Evolutionary conservation across 2,888 invertebrate genomes (phyloP).

Genomic region (Pandemis heparana): DNA sequence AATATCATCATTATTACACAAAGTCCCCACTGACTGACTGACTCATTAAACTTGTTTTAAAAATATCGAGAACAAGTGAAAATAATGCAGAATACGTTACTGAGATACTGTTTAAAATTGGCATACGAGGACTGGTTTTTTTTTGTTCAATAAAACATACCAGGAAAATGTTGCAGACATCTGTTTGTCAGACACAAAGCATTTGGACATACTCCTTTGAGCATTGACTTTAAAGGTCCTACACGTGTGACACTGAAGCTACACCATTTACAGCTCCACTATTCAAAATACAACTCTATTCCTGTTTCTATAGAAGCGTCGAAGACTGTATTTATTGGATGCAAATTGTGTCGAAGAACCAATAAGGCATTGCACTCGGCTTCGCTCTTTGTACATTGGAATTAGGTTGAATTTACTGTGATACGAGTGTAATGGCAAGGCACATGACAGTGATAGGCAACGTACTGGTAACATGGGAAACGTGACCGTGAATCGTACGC

Average conservation of each 20-base stretch:
- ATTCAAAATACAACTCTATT: conserved; percentile 12
- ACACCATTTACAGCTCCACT: background rate
- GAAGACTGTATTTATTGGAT: conserved; percentile 5
- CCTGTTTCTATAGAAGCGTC: background rate
- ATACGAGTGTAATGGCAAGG: background rate
- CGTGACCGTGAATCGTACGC: conserved; percentile 25
- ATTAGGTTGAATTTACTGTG: background rate
- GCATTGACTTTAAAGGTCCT: conserved; percentile 29
- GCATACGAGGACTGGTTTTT: background rate
- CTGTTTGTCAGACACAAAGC: conserved; percentile 8
- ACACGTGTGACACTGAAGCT: conserved; percentile 24
- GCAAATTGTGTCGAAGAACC: background rate
- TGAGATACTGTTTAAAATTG: no score
- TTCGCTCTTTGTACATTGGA: background rate
- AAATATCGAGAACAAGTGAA: no score
- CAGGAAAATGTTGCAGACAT: conserved; percentile 24
- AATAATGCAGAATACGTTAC: no score
- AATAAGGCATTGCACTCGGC: background rate
- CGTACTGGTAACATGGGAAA: conserved; percentile 24
- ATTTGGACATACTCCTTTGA: conserved; percentile 21
- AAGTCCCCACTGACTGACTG: no score
- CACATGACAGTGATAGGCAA: background rate
- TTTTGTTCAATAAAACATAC: background rate
- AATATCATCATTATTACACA: no score
- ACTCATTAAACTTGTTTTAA: no score